Percentiles rank a stretch among this genome's conserved stretches.
phyloP scores from a whole-genome alignment of 2,113 vertebrate species.

The Falcunculus frontatus region DNA sequence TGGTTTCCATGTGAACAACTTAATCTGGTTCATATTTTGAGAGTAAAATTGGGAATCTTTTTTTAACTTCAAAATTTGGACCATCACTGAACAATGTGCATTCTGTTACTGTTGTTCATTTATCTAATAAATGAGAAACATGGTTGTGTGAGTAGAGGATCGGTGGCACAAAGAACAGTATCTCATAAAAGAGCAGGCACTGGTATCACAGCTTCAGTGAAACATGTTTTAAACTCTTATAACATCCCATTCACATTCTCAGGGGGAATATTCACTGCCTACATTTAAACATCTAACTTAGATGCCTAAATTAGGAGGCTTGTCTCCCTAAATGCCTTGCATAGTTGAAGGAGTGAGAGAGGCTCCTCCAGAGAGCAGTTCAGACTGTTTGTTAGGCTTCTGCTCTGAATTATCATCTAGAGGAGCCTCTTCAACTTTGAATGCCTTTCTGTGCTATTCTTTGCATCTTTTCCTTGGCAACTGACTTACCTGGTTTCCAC shows the following conservation, averaged over 20 bases:
- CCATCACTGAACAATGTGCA: background rate
- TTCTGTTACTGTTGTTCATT: conserved; percentile 8
- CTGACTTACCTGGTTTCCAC: background rate
- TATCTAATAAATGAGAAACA: conserved; percentile 37
- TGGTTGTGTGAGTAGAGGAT: background rate
- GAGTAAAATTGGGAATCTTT: background rate
- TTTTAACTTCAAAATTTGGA: conserved; percentile 24
- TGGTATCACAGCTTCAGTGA: background rate
- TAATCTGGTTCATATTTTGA: conserved; percentile 23
- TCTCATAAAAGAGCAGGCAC: background rate
- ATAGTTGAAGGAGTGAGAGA: conserved; percentile 33
- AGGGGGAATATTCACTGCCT: background rate
- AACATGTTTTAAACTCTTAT: conserved; percentile 13
- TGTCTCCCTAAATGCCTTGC: conserved; percentile 26
- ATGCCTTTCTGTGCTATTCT: conserved; percentile 32
- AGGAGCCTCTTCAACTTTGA: conserved; percentile 34
- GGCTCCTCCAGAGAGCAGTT: conserved; percentile 45
- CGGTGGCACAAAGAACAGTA: background rate
- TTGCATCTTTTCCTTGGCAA: background rate
- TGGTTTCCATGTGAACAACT: conserved; percentile 37
- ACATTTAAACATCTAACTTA: background rate
- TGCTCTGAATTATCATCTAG: conserved; percentile 45
- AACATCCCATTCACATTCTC: conserved; percentile 15
- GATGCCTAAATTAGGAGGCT: conserved; percentile 36
- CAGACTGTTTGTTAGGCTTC: conserved; percentile 29